Base-by-base conservation (phyloP, 92 coral and sea anemone species). In the Epizoanthus ramosus region DNA sequence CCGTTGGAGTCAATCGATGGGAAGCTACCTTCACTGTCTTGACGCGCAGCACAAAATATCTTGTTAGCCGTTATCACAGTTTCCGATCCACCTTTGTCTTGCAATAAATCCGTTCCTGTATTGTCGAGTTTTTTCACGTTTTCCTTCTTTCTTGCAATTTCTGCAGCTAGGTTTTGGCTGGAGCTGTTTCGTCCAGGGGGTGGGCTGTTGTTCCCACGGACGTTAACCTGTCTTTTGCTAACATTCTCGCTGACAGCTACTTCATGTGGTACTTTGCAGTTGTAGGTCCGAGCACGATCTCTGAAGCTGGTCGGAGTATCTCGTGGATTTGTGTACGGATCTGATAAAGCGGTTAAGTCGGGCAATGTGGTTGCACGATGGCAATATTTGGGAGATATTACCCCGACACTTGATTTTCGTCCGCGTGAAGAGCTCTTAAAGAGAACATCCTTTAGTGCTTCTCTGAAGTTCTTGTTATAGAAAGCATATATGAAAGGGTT, bases 401-500 rank as follows among this genome's bases (percentile, higher is more conserved):
- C 31, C 5, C 1, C 64, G 21, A n/a, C 65, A 15, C 52, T 12
- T 18, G 63, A 24, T 52, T 14, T 23, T 50, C 63, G 5, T 15
- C 43, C 16, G 21, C 57, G 63, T 10, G 31, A 56, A 2, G 84
- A 85, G 52, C 69, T 79, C 17, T 57, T 74, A 37, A 92, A 74
- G n/a, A 92, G n/a, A 56, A 90, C 89, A 17, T 88, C 79, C 25
- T 69, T 67, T 52, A 90, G 84, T 15, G 96, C 96, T 35, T 90
- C 85, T 35, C 96, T 89, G 77, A 92, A 92, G 68, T 92, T 92
- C 83, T 85, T 90, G 83, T 92, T 92, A 70, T 87, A 90, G 68
- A 92, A 92, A 18, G 93, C 93, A 18, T 92, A 92, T 39, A 92
- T 92, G 3, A 90, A 69, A 18, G 96, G 96, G 19, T 92, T 92